Base-by-base conservation (phyloP, 2,797 vertebrate genomes). In the Moxostoma hubbsi region DNA sequence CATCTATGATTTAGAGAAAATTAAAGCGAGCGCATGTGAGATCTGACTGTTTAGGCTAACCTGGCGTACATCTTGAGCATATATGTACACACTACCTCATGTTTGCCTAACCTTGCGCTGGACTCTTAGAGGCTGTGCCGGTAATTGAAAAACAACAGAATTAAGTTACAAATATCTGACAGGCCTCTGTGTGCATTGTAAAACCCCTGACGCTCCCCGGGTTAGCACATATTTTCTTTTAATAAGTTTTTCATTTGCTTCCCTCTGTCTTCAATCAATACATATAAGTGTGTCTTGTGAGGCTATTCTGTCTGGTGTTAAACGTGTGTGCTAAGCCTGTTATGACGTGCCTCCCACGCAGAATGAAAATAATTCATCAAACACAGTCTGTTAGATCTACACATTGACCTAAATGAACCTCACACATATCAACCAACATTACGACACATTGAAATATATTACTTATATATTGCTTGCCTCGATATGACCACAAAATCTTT, bases 121-220 rank as follows among this genome's bases (percentile, higher is more conserved):
- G 93, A 93, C 93, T 90, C 85, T 91, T 82, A 59, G 85, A 93
- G 93, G 88, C 91, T 92, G 85, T 84, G 83, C 87, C 92, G 82
- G 92, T 95, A 94, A 95, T 92, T 90, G 90, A 94, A 94, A 89
- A 90, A 92, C 90, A 92, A 93, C 91, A 92, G 91, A 93, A 92
- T 94, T 91, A 93, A 87, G 91, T 94, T 93, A 93, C 92, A 93
- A 89, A 91, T 93, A 90, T 92, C 89, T 90, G 85, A 91, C 89
- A 93, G 90, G 90, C 85, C 86, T 71, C 73, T 91, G 87, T 94
- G 87, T 92, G 85, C 92, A 91, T 86, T 90, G 89, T 89, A 88
- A 84, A 90, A 86, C 88, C 86, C 84, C 83, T 89, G 89, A 91
- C 86, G 90, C 86, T 83, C 55, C 84, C 57, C 65, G 90, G 90